Base-by-base conservation (phyloP, 2,888 invertebrate genomes). In the Spodoptera exigua region DNA sequence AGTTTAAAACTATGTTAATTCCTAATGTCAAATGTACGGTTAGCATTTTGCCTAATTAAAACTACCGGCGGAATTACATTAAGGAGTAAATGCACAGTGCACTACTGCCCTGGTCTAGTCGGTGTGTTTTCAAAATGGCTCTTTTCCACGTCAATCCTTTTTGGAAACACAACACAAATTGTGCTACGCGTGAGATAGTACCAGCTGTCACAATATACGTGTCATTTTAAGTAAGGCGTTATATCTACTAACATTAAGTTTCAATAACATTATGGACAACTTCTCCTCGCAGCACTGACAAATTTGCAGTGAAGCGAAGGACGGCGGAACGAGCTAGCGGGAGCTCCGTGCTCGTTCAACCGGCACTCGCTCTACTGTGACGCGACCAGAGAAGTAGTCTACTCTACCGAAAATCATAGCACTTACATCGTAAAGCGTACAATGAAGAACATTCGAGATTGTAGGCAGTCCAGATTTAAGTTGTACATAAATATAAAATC, bases 71-170 rank as follows among this genome's bases (percentile, higher is more conserved):
- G 87, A 85, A 88, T 86, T 79, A 86, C 78, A 67, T 70, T 69
- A 77, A 72, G 81, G 78, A 82, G 82, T 91, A 92, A 92, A 91
- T 91, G 92, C 91, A 89, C 88, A 89, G 90, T 89, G 89, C 86
- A 91, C 90, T 88, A 89, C 89, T 89, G 79, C 88, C 84, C 85
- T 81, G 89, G 88, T 72, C 78, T 83, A 86, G 95, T 96, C 97
- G 97, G 97, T 96, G 97, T 97, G 96, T 96, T 96, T 96, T 96
- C 96, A 96, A 96, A 96, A 96, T 96, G 96, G 97, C 97, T 97
- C 97, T 97, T 97, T 97, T 97, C 97, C 97, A 92, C 95, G 90
- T 91, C 90, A 93, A 95, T 96, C 95, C 96, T 96, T 96, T 96
- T 96, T 96, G 95, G 96, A 96, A 96, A 97, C 97, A 97, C 97